A percentile compares a stretch with the other conserved stretches of the same genome.
These are phyloP conservation scores for Cremastinae sp. DNA, from an alignment of 2,888 invertebrate species.

Conservation along the genomic window DNA sequence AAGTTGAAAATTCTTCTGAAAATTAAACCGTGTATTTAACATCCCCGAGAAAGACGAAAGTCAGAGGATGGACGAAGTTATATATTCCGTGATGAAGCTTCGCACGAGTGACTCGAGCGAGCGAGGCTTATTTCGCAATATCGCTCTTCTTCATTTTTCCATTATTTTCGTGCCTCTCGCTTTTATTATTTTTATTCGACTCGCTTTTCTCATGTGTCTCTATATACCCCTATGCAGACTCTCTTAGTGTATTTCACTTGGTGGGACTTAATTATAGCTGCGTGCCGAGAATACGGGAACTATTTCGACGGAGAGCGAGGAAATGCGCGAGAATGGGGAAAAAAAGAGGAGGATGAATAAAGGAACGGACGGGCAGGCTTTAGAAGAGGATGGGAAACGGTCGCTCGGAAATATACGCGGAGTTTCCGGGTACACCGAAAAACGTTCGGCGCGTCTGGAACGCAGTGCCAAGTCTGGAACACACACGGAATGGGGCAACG, in stretches of 20 bases:
- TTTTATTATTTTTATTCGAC: slow-evolving; percentile 13
- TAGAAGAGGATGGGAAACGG: slow-evolving; percentile 10
- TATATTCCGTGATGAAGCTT: slow-evolving; percentile 37
- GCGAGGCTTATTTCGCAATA: too few relatives aligned
- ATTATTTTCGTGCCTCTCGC: slow-evolving; percentile 20
- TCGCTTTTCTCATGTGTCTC: slow-evolving; percentile 8
- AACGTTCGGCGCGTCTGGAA: slow-evolving; percentile 42
- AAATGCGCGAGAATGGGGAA: not conserved
- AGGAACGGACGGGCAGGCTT: slow-evolving; percentile 16
- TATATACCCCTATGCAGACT: slow-evolving; percentile 8
- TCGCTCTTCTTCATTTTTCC: not conserved
- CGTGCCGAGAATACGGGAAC: slow-evolving; percentile 30
- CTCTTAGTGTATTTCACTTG: slow-evolving; percentile 13
- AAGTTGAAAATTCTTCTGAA: slow-evolving; percentile 17
- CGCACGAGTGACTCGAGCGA: slow-evolving; percentile 24
- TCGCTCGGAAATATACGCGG: slow-evolving; percentile 11
- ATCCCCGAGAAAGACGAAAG: slow-evolving; percentile 6
- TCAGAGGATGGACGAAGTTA: not conserved
- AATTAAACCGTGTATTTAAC: slow-evolving; percentile 48
- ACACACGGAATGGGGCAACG: slow-evolving; percentile 54
- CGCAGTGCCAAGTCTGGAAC: slow-evolving; percentile 54
- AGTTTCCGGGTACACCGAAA: slow-evolving; percentile 37
- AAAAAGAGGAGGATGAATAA: slow-evolving; percentile 19
- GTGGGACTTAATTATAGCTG: slow-evolving; percentile 41
- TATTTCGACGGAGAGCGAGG: not conserved